Percentiles rank a stretch among this genome's conserved stretches.
Conservation (phyloP, 2,888 invertebrate genomes). For the Sarcophaga rosellei region DNA sequence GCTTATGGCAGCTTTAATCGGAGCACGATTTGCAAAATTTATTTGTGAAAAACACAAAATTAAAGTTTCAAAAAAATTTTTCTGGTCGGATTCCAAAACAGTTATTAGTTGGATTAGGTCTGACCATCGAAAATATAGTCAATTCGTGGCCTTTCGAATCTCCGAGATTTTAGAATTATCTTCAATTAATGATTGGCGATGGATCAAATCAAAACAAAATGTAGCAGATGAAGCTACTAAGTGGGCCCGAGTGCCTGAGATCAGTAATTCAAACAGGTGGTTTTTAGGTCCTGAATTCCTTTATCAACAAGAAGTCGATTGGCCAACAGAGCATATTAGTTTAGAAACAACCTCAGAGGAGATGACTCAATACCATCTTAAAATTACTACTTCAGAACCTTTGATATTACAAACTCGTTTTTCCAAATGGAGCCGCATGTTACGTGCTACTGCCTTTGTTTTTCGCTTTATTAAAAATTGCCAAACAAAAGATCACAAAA, state of each 20-base stretch:
- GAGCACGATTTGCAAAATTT: slow-evolving; percentile 56
- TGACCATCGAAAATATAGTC: slow-evolving; percentile 27
- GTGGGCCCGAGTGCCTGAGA: not conserved
- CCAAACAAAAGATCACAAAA: not conserved
- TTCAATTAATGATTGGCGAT: slow-evolving; percentile 29
- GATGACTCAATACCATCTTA: slow-evolving; percentile 1
- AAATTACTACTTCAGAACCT: not conserved
- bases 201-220: slow-evolving; percentile 31
- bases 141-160: slow-evolving; percentile 49
- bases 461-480: slow-evolving; percentile 33
- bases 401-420: slow-evolving; percentile 21
- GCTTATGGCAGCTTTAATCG: slow-evolving; percentile 6
- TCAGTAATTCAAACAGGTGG: slow-evolving; percentile 29
- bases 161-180: slow-evolving; percentile 34
- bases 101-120: slow-evolving; percentile 71
- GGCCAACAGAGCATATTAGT: not conserved
- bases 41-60: slow-evolving; percentile 56
- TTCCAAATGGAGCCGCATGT: slow-evolving; percentile 19
- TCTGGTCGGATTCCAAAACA: slow-evolving; percentile 72
- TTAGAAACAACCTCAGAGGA: slow-evolving; percentile 18
- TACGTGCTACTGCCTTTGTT: slow-evolving; percentile 21
- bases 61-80: slow-evolving; percentile 49
- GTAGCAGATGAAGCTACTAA: slow-evolving; percentile 38
- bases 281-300: slow-evolving; percentile 27
- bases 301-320: not conserved